A percentile compares a stretch with the other conserved stretches of the same genome.
Conservation (phyloP, 1,140 invertebrate genomes). For the Drosophila persimilis region DNA sequence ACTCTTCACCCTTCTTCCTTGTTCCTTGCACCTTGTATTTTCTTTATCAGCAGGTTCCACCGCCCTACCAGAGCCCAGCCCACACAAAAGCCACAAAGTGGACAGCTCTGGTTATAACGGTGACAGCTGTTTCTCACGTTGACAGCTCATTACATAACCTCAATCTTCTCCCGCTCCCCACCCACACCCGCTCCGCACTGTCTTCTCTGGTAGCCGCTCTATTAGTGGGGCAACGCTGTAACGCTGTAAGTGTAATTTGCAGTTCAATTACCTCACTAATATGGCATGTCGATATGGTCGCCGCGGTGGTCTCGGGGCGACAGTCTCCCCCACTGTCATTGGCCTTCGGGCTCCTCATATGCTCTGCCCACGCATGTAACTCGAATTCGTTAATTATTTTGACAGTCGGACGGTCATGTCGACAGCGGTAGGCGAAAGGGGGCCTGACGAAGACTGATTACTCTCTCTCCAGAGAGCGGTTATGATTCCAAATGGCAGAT, state of each 20-base stretch:
- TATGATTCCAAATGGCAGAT: too few species aligned
- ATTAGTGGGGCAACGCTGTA: too few species aligned
- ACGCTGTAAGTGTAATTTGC: slow-evolving; percentile 58
- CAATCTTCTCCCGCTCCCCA: too few species aligned
- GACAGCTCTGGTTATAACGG: too few species aligned
- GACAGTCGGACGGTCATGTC: slow-evolving; percentile 60
- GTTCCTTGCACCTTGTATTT: neutral
- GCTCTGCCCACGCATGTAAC: slow-evolving; percentile 43
- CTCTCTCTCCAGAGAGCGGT: neutral
- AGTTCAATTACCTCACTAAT: slow-evolving; percentile 77
- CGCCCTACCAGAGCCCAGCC: neutral
- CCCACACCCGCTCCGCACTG: too few species aligned
- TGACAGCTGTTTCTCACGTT: too few species aligned
- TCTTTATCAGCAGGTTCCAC: neutral
- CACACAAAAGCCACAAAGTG: neutral
- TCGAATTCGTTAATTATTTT: slow-evolving; percentile 79
- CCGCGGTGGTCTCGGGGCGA: slow-evolving; percentile 22
- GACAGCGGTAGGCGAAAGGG: slow-evolving; percentile 18
- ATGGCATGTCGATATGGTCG: slow-evolving; percentile 52
- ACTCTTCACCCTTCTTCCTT: neutral
- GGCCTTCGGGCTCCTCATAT: neutral
- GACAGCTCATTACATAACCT: too few species aligned
- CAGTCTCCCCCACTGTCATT: neutral
- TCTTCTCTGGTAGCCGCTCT: too few species aligned
- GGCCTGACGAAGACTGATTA: neutral